Evolutionary conservation across 2,113 vertebrate species (phyloP).

Genomic region (Pelusios castaneus): DNA sequence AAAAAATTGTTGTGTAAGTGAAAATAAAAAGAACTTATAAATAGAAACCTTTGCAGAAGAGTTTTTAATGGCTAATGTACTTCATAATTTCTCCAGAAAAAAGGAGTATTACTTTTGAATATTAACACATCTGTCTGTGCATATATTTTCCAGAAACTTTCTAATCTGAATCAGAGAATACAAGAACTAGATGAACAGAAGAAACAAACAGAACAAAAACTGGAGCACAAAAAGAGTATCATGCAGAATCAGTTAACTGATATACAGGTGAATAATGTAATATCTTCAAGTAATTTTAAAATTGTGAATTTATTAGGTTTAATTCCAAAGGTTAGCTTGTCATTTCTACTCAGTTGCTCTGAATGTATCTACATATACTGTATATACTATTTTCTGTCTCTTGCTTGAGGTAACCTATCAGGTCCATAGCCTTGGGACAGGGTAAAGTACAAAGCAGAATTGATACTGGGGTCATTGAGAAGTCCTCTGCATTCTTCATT

Average conservation of each 20-base stretch:
- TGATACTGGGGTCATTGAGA: slow-evolving; percentile 58
- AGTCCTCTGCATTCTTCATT: slow-evolving; percentile 64
- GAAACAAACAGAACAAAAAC: slow-evolving; percentile 44
- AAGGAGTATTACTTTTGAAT: neutral
- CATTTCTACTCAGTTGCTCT: slow-evolving; percentile 47
- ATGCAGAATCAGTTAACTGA: slow-evolving; percentile 34
- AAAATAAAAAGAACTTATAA: neutral
- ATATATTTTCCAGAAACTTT: slow-evolving; percentile 67
- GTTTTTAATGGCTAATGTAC: neutral
- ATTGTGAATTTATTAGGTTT: neutral
- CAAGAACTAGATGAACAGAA: slow-evolving; percentile 57
- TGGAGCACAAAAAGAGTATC: slow-evolving; percentile 42
- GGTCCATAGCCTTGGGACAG: slow-evolving; percentile 40
- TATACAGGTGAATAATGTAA: slow-evolving; percentile 64
- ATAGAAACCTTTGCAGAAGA: neutral
- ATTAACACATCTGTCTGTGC: neutral
- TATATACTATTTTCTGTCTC: slow-evolving; percentile 31
- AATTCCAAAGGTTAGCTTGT: slow-evolving; percentile 11
- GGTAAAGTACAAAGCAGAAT: slow-evolving; percentile 54
- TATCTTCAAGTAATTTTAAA: neutral
- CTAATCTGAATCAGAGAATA: slow-evolving; percentile 39
- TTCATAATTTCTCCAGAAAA: neutral
- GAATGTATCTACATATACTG: neutral
- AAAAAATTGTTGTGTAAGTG: neutral
- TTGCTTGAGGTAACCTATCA: slow-evolving; percentile 55